Evolutionary conservation across 1,140 invertebrate species (phyloP).

Genomic region (Uloborus diversus): DNA sequence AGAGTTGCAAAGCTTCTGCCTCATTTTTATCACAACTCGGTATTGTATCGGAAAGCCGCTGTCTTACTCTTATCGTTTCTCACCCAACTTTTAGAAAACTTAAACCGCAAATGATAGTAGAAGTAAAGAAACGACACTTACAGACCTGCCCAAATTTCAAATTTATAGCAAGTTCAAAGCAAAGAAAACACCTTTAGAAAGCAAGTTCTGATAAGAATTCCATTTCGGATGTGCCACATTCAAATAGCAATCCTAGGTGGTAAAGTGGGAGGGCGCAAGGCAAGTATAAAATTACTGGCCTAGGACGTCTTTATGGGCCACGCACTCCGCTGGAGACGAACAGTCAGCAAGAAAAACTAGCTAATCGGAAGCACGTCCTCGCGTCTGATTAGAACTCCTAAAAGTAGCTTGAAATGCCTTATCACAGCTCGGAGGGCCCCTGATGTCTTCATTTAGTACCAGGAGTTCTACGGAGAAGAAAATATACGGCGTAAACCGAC

Average conservation of each 20-base stretch:
- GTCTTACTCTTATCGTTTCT: slow-evolving; percentile 24
- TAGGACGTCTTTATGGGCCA: slow-evolving; percentile 26
- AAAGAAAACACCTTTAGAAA: background rate
- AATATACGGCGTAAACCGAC: slow-evolving; percentile 10
- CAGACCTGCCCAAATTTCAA: background rate
- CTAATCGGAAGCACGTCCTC: slow-evolving; percentile 41
- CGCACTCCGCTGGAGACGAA: background rate
- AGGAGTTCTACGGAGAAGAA: slow-evolving; percentile 2
- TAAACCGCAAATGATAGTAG: slow-evolving; percentile 18
- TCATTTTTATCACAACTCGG: slow-evolving; percentile 18
- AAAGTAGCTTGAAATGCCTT: slow-evolving; percentile 16
- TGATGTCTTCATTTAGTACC: slow-evolving; percentile 38
- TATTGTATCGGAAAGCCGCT: background rate
- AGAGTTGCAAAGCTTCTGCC: background rate
- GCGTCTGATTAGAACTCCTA: slow-evolving; percentile 30
- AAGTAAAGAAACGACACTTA: slow-evolving; percentile 7
- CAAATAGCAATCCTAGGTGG: slow-evolving; percentile 1
- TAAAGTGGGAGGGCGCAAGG: background rate
- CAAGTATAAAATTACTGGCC: slow-evolving; percentile 28
- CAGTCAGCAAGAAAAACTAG: slow-evolving; percentile 4
- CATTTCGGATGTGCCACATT: slow-evolving; percentile 3
- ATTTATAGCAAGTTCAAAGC: slow-evolving; percentile 3
- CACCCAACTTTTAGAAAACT: slow-evolving; percentile 20
- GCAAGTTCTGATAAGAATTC: slow-evolving; percentile 20
- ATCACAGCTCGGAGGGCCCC: slow-evolving; percentile 15